phyloP scores from a whole-genome alignment of 2,113 vertebrate species.

The Pachypanchax playfairii region DNA sequence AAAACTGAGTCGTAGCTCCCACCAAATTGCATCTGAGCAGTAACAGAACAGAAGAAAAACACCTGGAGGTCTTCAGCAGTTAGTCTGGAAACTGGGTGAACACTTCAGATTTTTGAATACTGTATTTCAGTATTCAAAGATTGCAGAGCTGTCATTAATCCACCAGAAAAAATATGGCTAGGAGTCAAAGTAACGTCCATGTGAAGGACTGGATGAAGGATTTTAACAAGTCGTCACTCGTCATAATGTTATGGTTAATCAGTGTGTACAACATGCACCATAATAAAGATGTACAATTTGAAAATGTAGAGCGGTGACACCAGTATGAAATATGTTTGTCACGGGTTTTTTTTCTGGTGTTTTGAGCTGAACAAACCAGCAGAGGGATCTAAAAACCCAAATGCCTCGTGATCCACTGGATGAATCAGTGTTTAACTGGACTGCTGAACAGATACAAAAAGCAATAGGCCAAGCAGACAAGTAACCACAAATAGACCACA shows the following conservation, averaged over 20 bases:
- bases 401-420: slow-evolving; percentile 29
- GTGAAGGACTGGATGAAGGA: background rate
- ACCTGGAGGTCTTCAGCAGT: no score
- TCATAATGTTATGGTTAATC: background rate
- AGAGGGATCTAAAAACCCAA: slow-evolving; percentile 25
- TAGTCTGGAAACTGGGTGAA: no score
- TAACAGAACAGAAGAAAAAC: no score
- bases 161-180: no score
- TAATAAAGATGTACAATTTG: background rate
- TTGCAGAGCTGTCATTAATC: no score
- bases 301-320: background rate
- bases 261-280: background rate
- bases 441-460: slow-evolving; percentile 38
- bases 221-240: background rate
- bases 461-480: slow-evolving; percentile 49
- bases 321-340: slow-evolving; percentile 8
- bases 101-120: no score
- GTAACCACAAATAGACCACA: slow-evolving; percentile 71
- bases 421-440: slow-evolving; percentile 34
- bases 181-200: background rate
- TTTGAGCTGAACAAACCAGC: slow-evolving; percentile 21
- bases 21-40: no score
- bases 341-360: background rate
- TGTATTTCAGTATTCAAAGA: no score
- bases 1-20: no score